A percentile compares a stretch with the other conserved stretches of the same genome.
Evolutionary conservation across 2,797 vertebrate species (phyloP).

Genomic region (Megaceryle alcyon): DNA sequence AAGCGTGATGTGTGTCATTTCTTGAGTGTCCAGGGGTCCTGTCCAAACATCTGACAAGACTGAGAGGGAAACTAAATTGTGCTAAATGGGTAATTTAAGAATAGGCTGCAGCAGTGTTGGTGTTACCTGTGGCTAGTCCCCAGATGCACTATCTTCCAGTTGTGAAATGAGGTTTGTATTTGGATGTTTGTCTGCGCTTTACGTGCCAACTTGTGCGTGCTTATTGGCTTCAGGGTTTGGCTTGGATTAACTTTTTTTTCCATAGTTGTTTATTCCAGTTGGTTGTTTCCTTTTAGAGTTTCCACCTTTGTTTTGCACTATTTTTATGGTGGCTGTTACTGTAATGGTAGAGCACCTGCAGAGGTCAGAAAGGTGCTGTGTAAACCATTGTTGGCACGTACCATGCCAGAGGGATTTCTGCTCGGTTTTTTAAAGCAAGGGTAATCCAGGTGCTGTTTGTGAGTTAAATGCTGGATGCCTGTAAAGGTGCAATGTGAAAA

Average conservation of each 20-base stretch:
- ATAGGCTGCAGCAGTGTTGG: background rate
- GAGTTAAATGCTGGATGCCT: background rate
- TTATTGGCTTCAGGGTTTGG: background rate
- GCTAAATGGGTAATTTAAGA: background rate
- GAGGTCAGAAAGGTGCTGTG: background rate
- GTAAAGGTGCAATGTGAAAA: background rate
- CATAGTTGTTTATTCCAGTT: background rate
- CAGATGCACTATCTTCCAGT: background rate
- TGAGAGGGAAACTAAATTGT: background rate
- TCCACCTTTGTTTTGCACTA: background rate
- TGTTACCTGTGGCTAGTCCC: background rate
- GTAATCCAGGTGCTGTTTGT: background rate
- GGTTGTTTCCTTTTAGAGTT: background rate
- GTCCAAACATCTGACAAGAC: background rate
- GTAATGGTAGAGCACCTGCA: background rate
- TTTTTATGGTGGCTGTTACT: background rate
- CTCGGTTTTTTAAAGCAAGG: constrained; percentile 3
- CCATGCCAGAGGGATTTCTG: background rate
- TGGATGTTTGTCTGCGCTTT: background rate
- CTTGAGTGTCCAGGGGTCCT: background rate
- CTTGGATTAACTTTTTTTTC: background rate
- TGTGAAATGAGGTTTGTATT: background rate
- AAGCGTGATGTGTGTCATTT: background rate
- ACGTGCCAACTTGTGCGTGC: background rate
- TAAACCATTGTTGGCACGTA: background rate